Base-by-base conservation (phyloP, 2,797 vertebrate species). In the Protonibea diacanthus region DNA sequence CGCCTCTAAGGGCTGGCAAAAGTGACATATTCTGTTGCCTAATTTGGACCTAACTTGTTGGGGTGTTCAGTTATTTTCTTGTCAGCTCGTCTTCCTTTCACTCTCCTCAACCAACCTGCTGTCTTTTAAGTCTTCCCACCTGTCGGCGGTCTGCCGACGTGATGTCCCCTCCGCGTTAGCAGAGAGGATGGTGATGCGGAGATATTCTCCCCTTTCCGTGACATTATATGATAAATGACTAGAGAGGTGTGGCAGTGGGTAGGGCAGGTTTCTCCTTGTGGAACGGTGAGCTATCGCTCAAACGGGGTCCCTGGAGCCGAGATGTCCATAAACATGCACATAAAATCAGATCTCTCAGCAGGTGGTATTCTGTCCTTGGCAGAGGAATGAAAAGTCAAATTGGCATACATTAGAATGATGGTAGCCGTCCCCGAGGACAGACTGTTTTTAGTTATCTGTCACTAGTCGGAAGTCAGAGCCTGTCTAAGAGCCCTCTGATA, bases 321-420 rank as follows among this genome's bases (percentile, higher is more conserved):
- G 82, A 63, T 79, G 77, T 90, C 89, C 92, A 90, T 93, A 95
- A 93, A 94, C 89, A 93, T 91, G 90, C 88, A 85, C 91, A 93
- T 93, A 91, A 93, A 94, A 93, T 92, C 87, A 74, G 82, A 89
- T 89, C 87, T 76, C 93, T 92, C 91, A 86, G 91, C 93, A 94
- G 94, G 93, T 94, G 93, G 92, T 82, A 91, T 79, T 73, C 87
- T 92, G 95, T 95, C 94, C 95, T 94, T 93, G 92, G 90, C 86
- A 67, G 66, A 76, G 75, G 86, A 88, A 82, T 66, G 67, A 82
- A 91, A 92, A 92, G 91, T 93, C 89, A 93, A 92, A 93, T 84
- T 91, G 93, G 94, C 92, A 92, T 93, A 91, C 86, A 93, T 95
- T 93, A 93, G 77, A 92, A 81, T 83, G 91, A 94, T 81, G 83